These are phyloP conservation scores for Pachypsylla venusta DNA, from an alignment of 1,140 invertebrate species.

Conservation along the genomic window DNA sequence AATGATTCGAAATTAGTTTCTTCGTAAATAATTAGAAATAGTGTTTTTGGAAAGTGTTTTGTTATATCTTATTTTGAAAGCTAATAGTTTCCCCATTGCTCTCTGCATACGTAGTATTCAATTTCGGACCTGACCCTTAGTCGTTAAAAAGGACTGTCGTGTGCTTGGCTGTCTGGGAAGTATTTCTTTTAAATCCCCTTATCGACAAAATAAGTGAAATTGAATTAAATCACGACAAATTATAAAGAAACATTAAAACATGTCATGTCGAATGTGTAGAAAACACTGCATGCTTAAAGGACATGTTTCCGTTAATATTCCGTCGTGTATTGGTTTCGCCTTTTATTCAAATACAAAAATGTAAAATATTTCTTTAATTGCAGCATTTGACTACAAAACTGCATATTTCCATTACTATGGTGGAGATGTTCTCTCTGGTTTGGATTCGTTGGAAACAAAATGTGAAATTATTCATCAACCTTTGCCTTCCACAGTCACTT, in stretches of 20 bases:
- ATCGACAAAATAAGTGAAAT: too few species aligned
- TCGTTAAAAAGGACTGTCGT: too few species aligned
- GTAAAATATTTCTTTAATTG: not conserved
- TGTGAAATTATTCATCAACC: constrained; percentile 1
- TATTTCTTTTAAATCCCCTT: too few species aligned
- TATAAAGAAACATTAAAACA: not conserved
- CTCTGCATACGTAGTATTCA: too few species aligned
- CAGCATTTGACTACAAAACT: not conserved
- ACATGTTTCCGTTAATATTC: not conserved
- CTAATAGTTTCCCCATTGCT: too few species aligned
- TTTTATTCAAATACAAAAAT: not conserved
- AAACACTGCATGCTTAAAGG: not conserved
- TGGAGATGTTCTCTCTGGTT: not conserved
- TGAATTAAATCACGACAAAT: not conserved
- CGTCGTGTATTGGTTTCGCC: not conserved
- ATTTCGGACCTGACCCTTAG: too few species aligned
- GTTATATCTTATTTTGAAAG: not conserved
- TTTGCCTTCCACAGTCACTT: not conserved
- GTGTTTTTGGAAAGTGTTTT: not conserved
- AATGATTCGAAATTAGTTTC: too few species aligned
- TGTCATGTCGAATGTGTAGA: not conserved
- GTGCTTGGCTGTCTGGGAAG: too few species aligned
- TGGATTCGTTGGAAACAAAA: not conserved
- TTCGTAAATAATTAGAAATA: too few species aligned
- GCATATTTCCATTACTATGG: not conserved